Conservation (phyloP, 1,140 invertebrate species). For the Teleopsis dalmanni region DNA sequence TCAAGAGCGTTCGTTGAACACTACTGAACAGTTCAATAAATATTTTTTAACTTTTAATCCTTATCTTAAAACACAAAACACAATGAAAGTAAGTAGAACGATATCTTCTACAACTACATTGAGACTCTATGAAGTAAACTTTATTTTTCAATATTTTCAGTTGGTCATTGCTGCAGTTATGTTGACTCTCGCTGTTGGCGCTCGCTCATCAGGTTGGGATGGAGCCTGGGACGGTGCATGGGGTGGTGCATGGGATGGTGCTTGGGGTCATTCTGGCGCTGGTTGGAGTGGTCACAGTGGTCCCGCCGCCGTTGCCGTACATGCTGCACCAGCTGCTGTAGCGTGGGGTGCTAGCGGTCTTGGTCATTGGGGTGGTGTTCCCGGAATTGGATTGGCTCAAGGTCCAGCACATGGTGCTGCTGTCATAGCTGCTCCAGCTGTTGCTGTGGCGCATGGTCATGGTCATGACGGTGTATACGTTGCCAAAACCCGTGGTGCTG, state of each 20-base stretch:
- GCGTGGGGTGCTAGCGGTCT: conserved; percentile 25
- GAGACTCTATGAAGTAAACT: background rate
- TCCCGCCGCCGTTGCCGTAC: conserved; percentile 24
- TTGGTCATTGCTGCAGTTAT: conserved; percentile 44
- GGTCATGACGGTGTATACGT: conserved; percentile 44
- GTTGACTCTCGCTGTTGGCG: conserved; percentile 41
- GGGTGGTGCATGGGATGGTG: conserved; percentile 15
- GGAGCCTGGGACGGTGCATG: conserved; percentile 23
- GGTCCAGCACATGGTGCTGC: conserved; percentile 24
- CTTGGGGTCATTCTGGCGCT: background rate
- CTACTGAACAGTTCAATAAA: conserved; percentile 9
- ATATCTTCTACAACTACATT: background rate
- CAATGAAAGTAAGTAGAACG: conserved; percentile 31
- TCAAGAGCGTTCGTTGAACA: conserved; percentile 33
- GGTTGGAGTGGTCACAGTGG: no score
- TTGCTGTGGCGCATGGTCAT: conserved; percentile 23
- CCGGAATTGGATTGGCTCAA: conserved; percentile 35
- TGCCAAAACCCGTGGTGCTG: conserved; percentile 47
- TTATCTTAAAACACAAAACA: conserved; percentile 15
- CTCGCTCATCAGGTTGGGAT: conserved; percentile 29
- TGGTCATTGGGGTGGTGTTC: conserved; percentile 27
- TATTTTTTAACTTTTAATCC: conserved; percentile 28
- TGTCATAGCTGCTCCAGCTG: conserved; percentile 1
- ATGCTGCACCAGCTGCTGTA: conserved; percentile 24
- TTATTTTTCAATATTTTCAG: conserved; percentile 16